Evolutionary conservation across 1,140 invertebrate species (phyloP).

Genomic region (Himalopsyche phryganea): DNA sequence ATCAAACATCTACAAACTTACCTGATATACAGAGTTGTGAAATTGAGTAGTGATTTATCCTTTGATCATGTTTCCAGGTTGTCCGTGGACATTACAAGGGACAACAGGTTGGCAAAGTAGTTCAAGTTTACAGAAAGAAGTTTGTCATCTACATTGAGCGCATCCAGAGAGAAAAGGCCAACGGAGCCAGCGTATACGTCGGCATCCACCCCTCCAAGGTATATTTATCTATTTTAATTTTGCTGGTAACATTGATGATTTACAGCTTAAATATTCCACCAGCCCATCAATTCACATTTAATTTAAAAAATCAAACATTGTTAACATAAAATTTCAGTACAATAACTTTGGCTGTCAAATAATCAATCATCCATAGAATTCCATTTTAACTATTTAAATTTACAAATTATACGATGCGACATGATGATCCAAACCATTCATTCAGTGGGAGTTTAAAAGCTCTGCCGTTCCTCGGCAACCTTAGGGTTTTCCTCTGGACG

Average conservation of each 20-base stretch:
- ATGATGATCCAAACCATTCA: constrained; percentile 49
- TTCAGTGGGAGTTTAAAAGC: constrained; percentile 38
- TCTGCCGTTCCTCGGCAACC: constrained; percentile 32
- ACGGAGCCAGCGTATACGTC: constrained; percentile 96
- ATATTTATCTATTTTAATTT: constrained; percentile 25
- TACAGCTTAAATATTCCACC: too few relatives aligned
- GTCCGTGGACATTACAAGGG: constrained; percentile 98
- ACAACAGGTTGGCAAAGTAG: constrained; percentile 97
- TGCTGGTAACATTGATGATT: too few relatives aligned
- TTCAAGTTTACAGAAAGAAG: constrained; percentile 97
- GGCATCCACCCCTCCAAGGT: constrained; percentile 99
- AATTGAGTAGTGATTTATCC: too few relatives aligned
- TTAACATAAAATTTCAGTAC: too few relatives aligned
- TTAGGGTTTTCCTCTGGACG: constrained; percentile 42
- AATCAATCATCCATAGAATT: too few relatives aligned
- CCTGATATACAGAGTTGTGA: too few relatives aligned
- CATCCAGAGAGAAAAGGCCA: constrained; percentile 98
- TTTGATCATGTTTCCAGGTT: constrained; percentile 60
- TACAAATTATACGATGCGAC: too few relatives aligned
- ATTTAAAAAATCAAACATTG: too few relatives aligned
- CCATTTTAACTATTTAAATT: too few relatives aligned
- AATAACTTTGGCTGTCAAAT: too few relatives aligned
- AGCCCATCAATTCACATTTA: too few relatives aligned
- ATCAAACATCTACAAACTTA: too few relatives aligned
- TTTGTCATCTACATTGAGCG: constrained; percentile 98